A percentile compares a stretch with the other conserved stretches of the same genome.
phyloP scores from a whole-genome alignment of 2,888 invertebrate genomes.

The Chrysolina americana region DNA sequence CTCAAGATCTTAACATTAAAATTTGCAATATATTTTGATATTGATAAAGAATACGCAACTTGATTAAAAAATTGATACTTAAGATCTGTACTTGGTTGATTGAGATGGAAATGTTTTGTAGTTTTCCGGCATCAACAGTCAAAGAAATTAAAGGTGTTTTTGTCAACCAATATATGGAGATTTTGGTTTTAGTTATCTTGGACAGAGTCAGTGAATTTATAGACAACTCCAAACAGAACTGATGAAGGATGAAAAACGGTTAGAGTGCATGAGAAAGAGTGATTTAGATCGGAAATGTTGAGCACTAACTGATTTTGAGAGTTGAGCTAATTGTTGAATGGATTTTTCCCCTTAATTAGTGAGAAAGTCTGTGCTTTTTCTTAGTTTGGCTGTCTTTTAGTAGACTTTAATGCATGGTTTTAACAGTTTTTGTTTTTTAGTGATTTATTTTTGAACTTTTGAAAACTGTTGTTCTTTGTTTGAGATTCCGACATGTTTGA shows the following conservation, averaged over 20 bases:
- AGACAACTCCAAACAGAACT: neutral
- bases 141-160: too few relatives aligned
- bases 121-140: too few relatives aligned
- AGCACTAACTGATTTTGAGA: neutral
- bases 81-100: too few relatives aligned
- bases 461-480: too few relatives aligned
- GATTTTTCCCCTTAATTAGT: neutral
- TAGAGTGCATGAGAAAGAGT: neutral
- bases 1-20: too few relatives aligned
- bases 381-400: neutral
- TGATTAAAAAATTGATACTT: too few relatives aligned
- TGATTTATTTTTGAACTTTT: too few relatives aligned
- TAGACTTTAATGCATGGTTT: neutral
- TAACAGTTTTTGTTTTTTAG: too few relatives aligned
- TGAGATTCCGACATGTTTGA: too few relatives aligned
- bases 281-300: neutral
- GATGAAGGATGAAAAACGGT: constrained; percentile 1
- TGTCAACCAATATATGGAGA: neutral
- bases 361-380: neutral
- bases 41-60: too few relatives aligned
- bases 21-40: too few relatives aligned
- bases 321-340: neutral
- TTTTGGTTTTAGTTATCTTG: neutral
- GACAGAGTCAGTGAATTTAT: neutral
- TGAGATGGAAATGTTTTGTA: too few relatives aligned